Evolutionary conservation across 2,888 invertebrate species (phyloP).

Genomic region (Cyrtodaria siliqua): DNA sequence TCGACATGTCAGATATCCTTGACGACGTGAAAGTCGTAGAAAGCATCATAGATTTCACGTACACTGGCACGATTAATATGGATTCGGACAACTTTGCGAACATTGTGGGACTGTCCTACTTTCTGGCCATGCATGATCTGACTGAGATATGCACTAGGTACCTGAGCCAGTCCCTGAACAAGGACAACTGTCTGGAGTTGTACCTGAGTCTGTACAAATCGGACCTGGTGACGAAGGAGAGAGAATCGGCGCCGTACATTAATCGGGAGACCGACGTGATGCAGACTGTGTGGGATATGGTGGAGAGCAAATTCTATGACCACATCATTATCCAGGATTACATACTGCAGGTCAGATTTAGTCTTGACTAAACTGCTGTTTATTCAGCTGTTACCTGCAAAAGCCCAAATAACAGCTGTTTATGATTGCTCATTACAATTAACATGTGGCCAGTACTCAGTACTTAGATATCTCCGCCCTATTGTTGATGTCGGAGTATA

Average conservation of each 20-base stretch:
- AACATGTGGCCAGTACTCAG: too few relatives aligned
- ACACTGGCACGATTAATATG: slow-evolving; percentile 39
- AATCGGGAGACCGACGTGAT: slow-evolving; percentile 8
- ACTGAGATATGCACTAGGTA: slow-evolving; percentile 8
- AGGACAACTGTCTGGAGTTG: slow-evolving; percentile 38
- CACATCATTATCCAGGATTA: slow-evolving; percentile 32
- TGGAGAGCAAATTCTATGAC: slow-evolving; percentile 36
- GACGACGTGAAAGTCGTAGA: slow-evolving; percentile 26
- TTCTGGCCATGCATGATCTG: slow-evolving; percentile 38
- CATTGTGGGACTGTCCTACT: slow-evolving; percentile 35
- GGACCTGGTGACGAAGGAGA: not conserved
- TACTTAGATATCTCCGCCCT: too few relatives aligned
- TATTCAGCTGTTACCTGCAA: too few relatives aligned
- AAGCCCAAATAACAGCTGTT: too few relatives aligned
- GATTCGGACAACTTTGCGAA: slow-evolving; percentile 28
- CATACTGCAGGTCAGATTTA: slow-evolving; percentile 35
- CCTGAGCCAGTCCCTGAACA: slow-evolving; percentile 8
- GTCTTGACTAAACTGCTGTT: too few relatives aligned
- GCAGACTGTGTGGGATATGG: slow-evolving; percentile 18
- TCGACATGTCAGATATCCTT: slow-evolving; percentile 8
- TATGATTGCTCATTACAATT: too few relatives aligned
- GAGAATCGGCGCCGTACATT: not conserved
- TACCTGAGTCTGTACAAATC: slow-evolving; percentile 32
- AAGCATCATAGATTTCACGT: slow-evolving; percentile 49
- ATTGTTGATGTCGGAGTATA: too few relatives aligned